Evolutionary conservation across 1,140 invertebrate genomes (phyloP).

Genomic region (Trialeurodes vaporariorum): DNA sequence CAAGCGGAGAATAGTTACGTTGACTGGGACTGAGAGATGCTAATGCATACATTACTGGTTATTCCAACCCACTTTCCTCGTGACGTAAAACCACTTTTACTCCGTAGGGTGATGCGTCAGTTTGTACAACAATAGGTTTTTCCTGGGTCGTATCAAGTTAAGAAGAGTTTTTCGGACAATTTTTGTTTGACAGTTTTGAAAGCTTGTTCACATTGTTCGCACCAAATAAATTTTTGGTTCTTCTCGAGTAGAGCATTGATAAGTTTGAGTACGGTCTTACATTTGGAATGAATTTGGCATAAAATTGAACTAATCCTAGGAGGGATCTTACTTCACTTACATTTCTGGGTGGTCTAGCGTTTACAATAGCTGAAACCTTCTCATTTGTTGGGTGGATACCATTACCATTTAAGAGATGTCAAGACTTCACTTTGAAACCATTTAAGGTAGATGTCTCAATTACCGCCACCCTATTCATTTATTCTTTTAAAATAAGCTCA

Average conservation of each 20-base stretch:
- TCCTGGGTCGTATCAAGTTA: conserved; percentile 32
- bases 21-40: conserved; percentile 20
- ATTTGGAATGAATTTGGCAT: conserved; percentile 25
- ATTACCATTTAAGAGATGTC: not conserved
- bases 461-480: no score
- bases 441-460: no score
- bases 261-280: conserved; percentile 17
- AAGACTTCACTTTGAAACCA: no score
- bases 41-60: conserved; percentile 36
- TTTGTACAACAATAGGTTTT: conserved; percentile 32
- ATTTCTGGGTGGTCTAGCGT: conserved; percentile 29
- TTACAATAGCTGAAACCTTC: conserved; percentile 31
- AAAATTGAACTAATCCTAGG: conserved; percentile 31
- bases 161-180: conserved; percentile 21
- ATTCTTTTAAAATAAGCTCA: no score
- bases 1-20: conserved; percentile 10
- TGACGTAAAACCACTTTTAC: conserved; percentile 39
- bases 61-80: conserved; percentile 30
- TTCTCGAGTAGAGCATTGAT: conserved; percentile 27
- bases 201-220: conserved; percentile 18
- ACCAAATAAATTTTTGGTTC: conserved; percentile 17
- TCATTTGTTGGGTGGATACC: not conserved
- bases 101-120: conserved; percentile 38
- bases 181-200: conserved; percentile 27
- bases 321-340: conserved; percentile 26